These are phyloP conservation scores for Dusona sp. DNA, from an alignment of 2,888 invertebrate genomes.

Conservation along the genomic window DNA sequence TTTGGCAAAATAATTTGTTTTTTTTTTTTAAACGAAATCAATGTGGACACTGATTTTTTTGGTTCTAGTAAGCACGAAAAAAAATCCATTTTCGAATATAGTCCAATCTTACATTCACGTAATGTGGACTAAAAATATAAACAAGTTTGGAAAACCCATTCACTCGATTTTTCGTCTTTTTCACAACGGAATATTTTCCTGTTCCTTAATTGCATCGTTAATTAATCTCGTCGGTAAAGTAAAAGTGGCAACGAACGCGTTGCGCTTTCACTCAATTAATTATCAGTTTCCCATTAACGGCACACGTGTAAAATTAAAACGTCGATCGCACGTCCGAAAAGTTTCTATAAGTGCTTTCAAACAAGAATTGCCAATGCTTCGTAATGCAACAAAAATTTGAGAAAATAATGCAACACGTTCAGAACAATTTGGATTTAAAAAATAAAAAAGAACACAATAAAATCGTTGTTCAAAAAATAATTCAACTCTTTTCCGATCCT, in stretches of 20 bases:
- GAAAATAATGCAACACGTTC: background rate
- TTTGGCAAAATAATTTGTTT: background rate
- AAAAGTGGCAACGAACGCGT: background rate
- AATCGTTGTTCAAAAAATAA: too few species aligned
- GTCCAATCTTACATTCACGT: too few species aligned
- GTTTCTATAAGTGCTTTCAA: too few species aligned
- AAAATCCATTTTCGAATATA: too few species aligned
- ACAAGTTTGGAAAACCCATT: background rate
- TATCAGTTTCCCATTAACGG: constrained; percentile 1
- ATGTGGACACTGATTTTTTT: background rate
- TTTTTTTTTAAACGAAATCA: background rate
- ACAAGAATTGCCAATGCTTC: too few species aligned
- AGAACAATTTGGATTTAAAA: background rate
- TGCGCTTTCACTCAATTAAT: background rate
- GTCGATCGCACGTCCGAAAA: background rate
- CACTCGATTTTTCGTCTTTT: background rate
- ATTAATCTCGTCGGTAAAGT: background rate
- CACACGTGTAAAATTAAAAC: background rate
- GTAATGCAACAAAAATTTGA: background rate
- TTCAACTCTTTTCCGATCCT: too few species aligned
- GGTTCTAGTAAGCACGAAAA: too few species aligned
- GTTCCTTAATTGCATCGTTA: background rate
- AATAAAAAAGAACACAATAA: background rate
- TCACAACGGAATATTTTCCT: background rate
- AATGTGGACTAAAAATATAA: too few species aligned